Percentiles rank a stretch among this genome's conserved stretches.
These are phyloP conservation scores for Bovichtus diacanthus DNA, from an alignment of 2,797 vertebrate genomes.

Conservation along the genomic window DNA sequence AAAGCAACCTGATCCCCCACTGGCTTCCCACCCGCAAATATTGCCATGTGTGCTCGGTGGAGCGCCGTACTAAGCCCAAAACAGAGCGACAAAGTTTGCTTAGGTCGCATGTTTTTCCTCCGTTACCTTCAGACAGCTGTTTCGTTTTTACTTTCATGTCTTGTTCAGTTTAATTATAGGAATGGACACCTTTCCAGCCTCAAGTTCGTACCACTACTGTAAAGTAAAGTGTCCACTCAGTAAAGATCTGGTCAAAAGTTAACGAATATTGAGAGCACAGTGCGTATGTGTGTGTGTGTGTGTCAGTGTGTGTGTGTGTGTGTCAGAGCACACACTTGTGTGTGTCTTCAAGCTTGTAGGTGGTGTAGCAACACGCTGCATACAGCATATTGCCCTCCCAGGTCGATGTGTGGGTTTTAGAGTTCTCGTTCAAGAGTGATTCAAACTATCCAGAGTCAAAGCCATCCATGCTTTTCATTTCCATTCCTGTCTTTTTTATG, in stretches of 20 bases:
- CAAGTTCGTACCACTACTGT: conserved; percentile 11
- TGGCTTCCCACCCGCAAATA: too few relatives aligned
- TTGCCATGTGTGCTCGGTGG: background rate
- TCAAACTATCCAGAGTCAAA: conserved; percentile 81
- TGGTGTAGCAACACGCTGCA: conserved; percentile 69
- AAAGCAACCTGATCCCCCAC: background rate
- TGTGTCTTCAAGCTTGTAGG: conserved; percentile 77
- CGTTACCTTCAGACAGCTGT: conserved; percentile 12
- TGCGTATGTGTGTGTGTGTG: conserved; percentile 27
- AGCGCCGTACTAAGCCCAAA: background rate
- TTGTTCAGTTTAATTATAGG: conserved; percentile 30
- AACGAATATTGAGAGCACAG: background rate
- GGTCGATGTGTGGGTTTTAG: conserved; percentile 83
- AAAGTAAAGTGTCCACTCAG: conserved; percentile 40
- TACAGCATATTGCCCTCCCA: conserved; percentile 67
- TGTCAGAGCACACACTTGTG: conserved; percentile 25
- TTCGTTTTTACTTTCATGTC: conserved; percentile 6
- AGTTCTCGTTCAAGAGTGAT: conserved; percentile 79
- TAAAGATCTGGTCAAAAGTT: conserved; percentile 38
- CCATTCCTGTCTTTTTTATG: conserved; percentile 70
- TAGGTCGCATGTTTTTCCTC: background rate
- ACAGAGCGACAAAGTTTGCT: conserved; percentile 4
- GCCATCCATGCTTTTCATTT: conserved; percentile 75
- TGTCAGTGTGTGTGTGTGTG: background rate
- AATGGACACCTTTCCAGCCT: conserved; percentile 13